These are phyloP conservation scores for Bombycilla garrulus DNA, from an alignment of 2,113 vertebrate species.

Conservation along the genomic window DNA sequence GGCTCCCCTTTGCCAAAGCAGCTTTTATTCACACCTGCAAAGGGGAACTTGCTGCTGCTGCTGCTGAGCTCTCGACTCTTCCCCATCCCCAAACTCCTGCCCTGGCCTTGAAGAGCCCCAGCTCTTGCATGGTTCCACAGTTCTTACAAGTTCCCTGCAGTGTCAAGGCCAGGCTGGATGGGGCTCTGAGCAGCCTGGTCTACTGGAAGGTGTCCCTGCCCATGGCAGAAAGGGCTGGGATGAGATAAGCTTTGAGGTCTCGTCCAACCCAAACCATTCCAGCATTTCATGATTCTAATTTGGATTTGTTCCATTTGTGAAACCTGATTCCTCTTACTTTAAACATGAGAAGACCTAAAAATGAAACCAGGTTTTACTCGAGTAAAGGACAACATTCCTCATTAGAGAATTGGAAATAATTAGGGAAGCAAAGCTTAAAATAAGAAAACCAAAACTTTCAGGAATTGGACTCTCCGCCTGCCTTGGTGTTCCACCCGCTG, in stretches of 20 bases:
- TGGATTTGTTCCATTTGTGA: neutral
- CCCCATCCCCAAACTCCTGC: neutral
- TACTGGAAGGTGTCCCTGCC: neutral
- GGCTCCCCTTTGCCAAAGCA: neutral
- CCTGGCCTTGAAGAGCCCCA: rapidly evolving
- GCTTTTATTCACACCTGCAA: neutral
- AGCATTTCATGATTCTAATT: neutral
- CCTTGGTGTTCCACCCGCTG: neutral
- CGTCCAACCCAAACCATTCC: neutral
- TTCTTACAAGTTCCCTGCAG: rapidly evolving
- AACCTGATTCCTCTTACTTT: neutral
- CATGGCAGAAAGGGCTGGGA: neutral
- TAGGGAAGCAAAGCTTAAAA: neutral
- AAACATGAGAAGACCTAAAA: neutral
- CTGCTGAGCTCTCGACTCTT: neutral
- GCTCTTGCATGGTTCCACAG: too few relatives aligned
- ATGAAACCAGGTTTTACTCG: neutral
- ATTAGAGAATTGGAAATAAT: neutral
- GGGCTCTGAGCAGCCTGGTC: neutral
- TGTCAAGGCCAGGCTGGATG: neutral
- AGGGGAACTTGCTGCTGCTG: neutral
- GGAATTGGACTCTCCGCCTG: neutral
- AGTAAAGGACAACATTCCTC: neutral
- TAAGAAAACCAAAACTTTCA: neutral
- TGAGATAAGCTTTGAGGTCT: neutral